These are phyloP conservation scores for Lasiommata megera DNA, from an alignment of 2,888 invertebrate genomes.

Conservation along the genomic window DNA sequence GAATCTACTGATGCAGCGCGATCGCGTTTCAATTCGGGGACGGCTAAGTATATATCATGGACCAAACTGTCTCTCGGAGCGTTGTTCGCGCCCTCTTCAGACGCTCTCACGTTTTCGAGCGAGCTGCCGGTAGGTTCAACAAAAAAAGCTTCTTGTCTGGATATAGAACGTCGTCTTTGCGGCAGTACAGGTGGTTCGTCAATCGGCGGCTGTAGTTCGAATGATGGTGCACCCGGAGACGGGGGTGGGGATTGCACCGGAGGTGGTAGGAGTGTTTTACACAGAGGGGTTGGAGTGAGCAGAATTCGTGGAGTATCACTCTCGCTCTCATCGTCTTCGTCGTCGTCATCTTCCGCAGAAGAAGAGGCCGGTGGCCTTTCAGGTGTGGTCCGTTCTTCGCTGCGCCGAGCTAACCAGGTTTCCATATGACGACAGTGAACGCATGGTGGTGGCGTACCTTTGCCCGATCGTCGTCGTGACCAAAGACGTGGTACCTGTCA, in stretches of 20 bases:
- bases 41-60: slow-evolving; percentile 88
- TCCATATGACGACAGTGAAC: slow-evolving; percentile 90
- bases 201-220: slow-evolving; percentile 79
- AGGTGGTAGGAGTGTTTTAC: slow-evolving; percentile 54
- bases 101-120: slow-evolving; percentile 85
- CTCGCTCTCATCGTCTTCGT: slow-evolving; percentile 75
- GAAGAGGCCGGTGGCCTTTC: slow-evolving; percentile 61
- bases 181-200: slow-evolving; percentile 69
- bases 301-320: slow-evolving; percentile 81
- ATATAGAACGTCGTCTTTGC: slow-evolving; percentile 86
- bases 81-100: slow-evolving; percentile 60
- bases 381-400: slow-evolving; percentile 66
- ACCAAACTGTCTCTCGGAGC: slow-evolving; percentile 73
- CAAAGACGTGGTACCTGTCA: slow-evolving; percentile 83
- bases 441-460: slow-evolving; percentile 86
- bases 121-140: slow-evolving; percentile 87
- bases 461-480: slow-evolving; percentile 83
- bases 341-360: slow-evolving; percentile 72
- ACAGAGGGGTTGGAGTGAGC: slow-evolving; percentile 79
- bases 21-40: slow-evolving; percentile 91
- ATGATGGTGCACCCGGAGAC: slow-evolving; percentile 78
- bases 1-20: slow-evolving; percentile 94
- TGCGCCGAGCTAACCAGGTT: slow-evolving; percentile 83
- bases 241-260: slow-evolving; percentile 74
- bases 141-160: slow-evolving; percentile 91